These are phyloP conservation scores for Oncorhynchus tshawytscha DNA, from an alignment of 2,113 vertebrate species.

Conservation along the genomic window DNA sequence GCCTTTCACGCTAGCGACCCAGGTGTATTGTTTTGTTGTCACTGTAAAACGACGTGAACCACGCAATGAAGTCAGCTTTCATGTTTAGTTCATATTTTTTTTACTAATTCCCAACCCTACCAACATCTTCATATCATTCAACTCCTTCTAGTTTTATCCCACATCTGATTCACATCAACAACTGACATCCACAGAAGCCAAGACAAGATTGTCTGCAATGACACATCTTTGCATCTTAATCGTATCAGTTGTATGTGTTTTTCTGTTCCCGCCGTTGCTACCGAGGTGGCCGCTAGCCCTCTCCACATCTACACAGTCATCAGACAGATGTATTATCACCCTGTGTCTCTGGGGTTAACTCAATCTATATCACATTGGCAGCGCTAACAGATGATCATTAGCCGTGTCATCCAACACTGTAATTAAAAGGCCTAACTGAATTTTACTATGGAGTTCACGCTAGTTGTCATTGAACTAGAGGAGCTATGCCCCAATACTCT, in stretches of 20 bases:
- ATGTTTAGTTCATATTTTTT: too few relatives aligned
- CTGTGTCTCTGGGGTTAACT: slow-evolving; percentile 37
- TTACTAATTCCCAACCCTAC: too few relatives aligned
- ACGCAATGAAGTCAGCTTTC: too few relatives aligned
- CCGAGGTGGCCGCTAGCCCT: slow-evolving; percentile 6
- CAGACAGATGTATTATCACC: slow-evolving; percentile 45
- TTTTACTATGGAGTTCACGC: slow-evolving; percentile 57
- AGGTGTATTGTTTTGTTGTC: too few relatives aligned
- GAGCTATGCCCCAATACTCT: slow-evolving; percentile 24
- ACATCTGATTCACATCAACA: too few relatives aligned
- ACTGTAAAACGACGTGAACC: too few relatives aligned
- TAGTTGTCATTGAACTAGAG: slow-evolving; percentile 39
- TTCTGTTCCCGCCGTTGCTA: slow-evolving; percentile 15
- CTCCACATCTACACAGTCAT: slow-evolving; percentile 35
- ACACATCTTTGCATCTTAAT: too few relatives aligned
- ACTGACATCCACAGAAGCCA: too few relatives aligned
- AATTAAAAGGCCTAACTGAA: slow-evolving; percentile 64
- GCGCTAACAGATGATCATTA: slow-evolving; percentile 67
- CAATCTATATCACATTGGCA: slow-evolving; percentile 57
- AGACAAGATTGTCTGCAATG: slow-evolving; percentile 12
- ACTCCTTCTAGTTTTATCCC: too few relatives aligned
- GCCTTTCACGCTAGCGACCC: too few relatives aligned
- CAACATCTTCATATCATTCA: too few relatives aligned
- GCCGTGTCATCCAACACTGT: slow-evolving; percentile 45
- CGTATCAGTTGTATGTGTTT: neutral